Evolutionary conservation across 92 coral and sea anemone species (phyloP).

Genomic region (Parazoanthus darwini): DNA sequence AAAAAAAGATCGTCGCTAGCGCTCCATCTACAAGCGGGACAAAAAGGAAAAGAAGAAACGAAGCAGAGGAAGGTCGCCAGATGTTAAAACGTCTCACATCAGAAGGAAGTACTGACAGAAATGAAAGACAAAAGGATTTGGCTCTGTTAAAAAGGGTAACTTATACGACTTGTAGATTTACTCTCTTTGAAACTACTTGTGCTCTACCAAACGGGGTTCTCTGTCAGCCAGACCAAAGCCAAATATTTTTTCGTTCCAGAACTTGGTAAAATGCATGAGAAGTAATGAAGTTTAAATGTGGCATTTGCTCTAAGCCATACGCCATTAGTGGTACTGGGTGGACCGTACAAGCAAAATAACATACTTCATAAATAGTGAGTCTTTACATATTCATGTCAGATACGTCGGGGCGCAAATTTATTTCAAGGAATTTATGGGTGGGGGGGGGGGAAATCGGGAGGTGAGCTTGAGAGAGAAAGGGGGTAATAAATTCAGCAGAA

Average conservation of each 20-base stretch:
- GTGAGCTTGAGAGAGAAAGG: no score
- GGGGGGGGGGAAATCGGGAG: no score
- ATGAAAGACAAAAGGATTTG: constrained; percentile 1
- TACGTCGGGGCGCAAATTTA: background rate
- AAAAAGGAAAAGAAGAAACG: background rate
- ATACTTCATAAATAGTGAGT: constrained; percentile 13
- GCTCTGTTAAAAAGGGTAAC: background rate
- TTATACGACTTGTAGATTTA: background rate
- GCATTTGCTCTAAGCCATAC: constrained; percentile 13
- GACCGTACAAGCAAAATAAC: constrained; percentile 19
- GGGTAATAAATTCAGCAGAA: no score
- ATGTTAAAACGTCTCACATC: background rate
- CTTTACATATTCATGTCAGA: constrained; percentile 11
- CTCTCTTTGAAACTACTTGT: background rate
- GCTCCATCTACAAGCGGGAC: constrained; percentile 3
- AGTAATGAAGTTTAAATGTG: constrained; percentile 9
- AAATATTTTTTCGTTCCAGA: background rate
- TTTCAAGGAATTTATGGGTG: no score
- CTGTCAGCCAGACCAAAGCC: background rate
- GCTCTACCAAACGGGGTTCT: background rate
- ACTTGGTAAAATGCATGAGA: constrained; percentile 7
- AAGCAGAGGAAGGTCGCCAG: background rate
- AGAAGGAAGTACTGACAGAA: constrained; percentile 5
- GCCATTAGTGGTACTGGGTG: constrained; percentile 21
- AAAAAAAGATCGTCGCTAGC: background rate